Evolutionary conservation across 2,888 invertebrate genomes (phyloP).

Genomic region (Escarpia spicata): DNA sequence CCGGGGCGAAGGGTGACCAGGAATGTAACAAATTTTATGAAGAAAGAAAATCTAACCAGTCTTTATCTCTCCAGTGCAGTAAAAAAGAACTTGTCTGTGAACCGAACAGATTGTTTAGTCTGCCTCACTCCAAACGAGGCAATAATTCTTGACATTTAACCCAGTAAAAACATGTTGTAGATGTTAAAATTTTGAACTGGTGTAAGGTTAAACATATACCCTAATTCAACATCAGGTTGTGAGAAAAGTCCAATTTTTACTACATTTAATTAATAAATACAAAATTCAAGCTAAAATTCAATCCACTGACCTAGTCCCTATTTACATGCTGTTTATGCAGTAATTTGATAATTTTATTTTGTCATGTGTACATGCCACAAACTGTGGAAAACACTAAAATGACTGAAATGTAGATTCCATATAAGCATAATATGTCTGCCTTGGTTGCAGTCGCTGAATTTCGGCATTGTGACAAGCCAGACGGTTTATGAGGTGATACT

Average conservation of each 20-base stretch:
- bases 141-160: slow-evolving; percentile 7
- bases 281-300: background rate
- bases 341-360: too few relatives aligned
- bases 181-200: background rate
- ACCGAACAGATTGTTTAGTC: background rate
- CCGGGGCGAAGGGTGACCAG: background rate
- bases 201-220: background rate
- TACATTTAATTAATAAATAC: background rate
- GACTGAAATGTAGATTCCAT: too few relatives aligned
- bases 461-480: too few relatives aligned
- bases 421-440: too few relatives aligned
- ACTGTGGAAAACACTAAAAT: too few relatives aligned
- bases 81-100: background rate
- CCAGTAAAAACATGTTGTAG: background rate
- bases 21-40: background rate
- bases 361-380: too few relatives aligned
- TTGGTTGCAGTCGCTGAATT: too few relatives aligned
- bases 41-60: background rate
- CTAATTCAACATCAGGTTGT: background rate
- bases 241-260: background rate
- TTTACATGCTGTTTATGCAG: background rate
- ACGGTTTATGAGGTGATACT: too few relatives aligned
- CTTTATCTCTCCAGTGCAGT: background rate
- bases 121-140: background rate
- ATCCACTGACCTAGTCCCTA: background rate